These are phyloP conservation scores for Macrosiphum euphorbiae DNA, from an alignment of 2,888 invertebrate genomes.

Conservation along the genomic window DNA sequence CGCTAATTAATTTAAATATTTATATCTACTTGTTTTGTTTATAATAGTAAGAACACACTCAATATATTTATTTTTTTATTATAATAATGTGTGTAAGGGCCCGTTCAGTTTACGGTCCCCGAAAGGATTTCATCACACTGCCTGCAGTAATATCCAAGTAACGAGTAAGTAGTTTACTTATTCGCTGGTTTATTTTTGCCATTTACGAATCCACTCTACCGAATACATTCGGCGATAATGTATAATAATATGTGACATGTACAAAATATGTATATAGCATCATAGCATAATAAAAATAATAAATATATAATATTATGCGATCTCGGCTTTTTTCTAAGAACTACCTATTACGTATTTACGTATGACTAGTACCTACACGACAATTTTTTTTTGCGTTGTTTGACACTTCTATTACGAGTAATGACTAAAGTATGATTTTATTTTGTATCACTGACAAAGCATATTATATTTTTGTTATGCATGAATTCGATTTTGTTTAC, in stretches of 20 bases:
- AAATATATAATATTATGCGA: background rate
- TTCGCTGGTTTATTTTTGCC: background rate
- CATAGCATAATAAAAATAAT: background rate
- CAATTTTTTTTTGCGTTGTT: background rate
- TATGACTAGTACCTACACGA: background rate
- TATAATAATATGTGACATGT: background rate
- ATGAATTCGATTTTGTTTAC: background rate
- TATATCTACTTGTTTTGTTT: background rate
- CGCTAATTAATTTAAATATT: background rate
- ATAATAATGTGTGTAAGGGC: background rate
- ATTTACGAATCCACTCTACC: background rate
- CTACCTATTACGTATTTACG: background rate
- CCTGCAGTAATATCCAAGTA: background rate
- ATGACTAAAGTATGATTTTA: background rate
- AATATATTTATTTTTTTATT: background rate
- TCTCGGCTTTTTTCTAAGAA: background rate
- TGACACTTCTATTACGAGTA: background rate
- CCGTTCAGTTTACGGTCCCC: background rate
- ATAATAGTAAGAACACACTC: background rate
- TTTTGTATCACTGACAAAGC: background rate
- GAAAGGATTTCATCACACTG: background rate
- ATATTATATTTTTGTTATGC: background rate
- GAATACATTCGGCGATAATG: background rate
- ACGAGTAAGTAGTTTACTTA: conserved; percentile 8
- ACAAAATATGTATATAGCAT: background rate